These are phyloP conservation scores for Pseudomyrmex pallidus DNA, from an alignment of 1,140 invertebrate species.

Conservation along the genomic window DNA sequence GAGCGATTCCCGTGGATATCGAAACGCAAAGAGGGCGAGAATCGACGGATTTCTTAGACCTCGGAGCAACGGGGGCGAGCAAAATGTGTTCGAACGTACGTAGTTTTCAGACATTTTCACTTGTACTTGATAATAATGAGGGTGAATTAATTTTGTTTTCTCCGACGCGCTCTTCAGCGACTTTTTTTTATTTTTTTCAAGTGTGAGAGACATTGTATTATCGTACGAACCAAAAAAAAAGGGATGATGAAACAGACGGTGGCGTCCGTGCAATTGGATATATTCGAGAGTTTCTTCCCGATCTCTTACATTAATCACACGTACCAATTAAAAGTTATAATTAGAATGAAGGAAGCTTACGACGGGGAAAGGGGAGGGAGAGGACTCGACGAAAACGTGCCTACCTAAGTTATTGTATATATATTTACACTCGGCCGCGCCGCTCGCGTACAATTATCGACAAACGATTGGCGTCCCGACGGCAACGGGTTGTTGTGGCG, in stretches of 20 bases:
- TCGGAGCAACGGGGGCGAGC: too few relatives aligned
- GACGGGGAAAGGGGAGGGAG: neutral
- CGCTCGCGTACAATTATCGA: conserved; percentile 37
- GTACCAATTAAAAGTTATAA: conserved; percentile 76
- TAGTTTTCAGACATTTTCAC: neutral
- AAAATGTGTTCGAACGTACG: too few relatives aligned
- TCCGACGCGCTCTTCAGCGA: neutral
- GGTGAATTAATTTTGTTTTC: conserved; percentile 5
- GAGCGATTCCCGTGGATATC: conserved; percentile 17
- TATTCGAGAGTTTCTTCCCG: conserved; percentile 24
- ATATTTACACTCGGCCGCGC: conserved; percentile 48
- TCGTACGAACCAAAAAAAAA: neutral
- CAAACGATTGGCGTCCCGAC: conserved; percentile 32
- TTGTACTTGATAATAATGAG: neutral
- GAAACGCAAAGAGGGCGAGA: conserved; percentile 1
- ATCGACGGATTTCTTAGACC: neutral
- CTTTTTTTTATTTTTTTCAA: neutral
- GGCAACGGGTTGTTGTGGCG: neutral
- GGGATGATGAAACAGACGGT: neutral
- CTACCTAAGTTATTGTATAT: conserved; percentile 35
- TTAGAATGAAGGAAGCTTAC: conserved; percentile 72
- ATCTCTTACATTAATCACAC: conserved; percentile 69
- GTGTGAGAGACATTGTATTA: conserved; percentile 23
- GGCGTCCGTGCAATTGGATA: conserved; percentile 45
- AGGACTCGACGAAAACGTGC: conserved; percentile 31